Conservation (phyloP, 2,797 vertebrate genomes). For the Macroramphosus scolopax region DNA sequence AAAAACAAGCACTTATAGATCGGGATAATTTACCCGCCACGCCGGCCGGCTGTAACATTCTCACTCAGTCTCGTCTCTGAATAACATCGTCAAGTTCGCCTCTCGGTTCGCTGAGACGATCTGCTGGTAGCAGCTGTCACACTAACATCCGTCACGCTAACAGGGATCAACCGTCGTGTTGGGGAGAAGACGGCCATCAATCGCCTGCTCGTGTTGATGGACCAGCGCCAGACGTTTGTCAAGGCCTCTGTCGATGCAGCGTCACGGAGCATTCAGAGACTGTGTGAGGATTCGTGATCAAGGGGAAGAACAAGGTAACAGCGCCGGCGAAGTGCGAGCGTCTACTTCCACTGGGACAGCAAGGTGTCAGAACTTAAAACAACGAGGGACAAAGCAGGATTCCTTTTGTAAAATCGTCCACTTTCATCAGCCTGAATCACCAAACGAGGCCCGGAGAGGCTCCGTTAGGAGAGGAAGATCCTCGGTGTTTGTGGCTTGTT, state of each 20-base stretch:
- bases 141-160: slow-evolving; percentile 34
- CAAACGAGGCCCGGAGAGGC: slow-evolving; percentile 9
- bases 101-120: too few species aligned
- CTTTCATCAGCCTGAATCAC: slow-evolving; percentile 31
- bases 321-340: not conserved
- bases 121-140: too few species aligned
- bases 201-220: slow-evolving; percentile 19
- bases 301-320: not conserved
- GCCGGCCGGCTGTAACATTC: too few species aligned
- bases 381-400: not conserved
- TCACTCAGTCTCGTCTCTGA: too few species aligned
- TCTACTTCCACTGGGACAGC: not conserved
- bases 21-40: too few species aligned
- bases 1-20: too few species aligned
- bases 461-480: not conserved
- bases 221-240: slow-evolving; percentile 1
- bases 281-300: slow-evolving; percentile 17
- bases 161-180: slow-evolving; percentile 11
- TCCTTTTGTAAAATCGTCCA: slow-evolving; percentile 11
- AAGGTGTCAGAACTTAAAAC: slow-evolving; percentile 9
- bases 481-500: slow-evolving; percentile 13
- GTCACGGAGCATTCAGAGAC: not conserved
- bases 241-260: not conserved
- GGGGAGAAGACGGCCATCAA: slow-evolving; percentile 14
- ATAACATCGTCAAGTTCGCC: too few species aligned